Evolutionary conservation across 2,888 invertebrate species (phyloP).

Genomic region (Psylliodes chrysocephalus): DNA sequence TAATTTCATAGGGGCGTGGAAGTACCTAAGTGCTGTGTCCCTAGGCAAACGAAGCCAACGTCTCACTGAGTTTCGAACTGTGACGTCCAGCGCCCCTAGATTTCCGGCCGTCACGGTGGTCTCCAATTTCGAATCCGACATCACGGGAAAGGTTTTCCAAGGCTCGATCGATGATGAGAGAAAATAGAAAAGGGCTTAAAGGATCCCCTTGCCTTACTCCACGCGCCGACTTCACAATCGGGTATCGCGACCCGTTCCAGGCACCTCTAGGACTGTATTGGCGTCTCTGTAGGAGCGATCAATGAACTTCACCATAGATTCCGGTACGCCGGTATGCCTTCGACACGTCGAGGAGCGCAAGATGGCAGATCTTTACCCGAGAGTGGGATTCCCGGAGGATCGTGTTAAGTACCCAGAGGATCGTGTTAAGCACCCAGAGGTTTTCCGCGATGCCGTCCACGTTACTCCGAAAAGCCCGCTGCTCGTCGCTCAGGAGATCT

Average conservation of each 20-base stretch:
- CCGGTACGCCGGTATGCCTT: no score
- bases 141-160: background rate
- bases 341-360: no score
- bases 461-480: background rate
- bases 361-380: background rate
- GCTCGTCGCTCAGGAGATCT: background rate
- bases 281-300: background rate
- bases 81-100: no score
- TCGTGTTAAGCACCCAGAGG: background rate
- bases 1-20: no score
- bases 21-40: no score
- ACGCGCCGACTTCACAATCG: background rate
- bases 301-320: no score
- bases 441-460: background rate
- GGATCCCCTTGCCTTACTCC: background rate
- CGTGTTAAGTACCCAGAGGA: no score
- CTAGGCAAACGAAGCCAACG: no score
- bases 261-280: background rate
- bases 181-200: background rate
- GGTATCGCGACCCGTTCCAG: background rate
- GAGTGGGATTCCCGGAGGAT: background rate
- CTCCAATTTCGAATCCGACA: background rate
- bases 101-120: no score
- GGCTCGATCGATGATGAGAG: background rate
- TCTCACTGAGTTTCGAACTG: no score